A percentile compares a stretch with the other conserved stretches of the same genome.
Conservation (phyloP, 2,113 vertebrate genomes). For the Halichoerus grypus region DNA sequence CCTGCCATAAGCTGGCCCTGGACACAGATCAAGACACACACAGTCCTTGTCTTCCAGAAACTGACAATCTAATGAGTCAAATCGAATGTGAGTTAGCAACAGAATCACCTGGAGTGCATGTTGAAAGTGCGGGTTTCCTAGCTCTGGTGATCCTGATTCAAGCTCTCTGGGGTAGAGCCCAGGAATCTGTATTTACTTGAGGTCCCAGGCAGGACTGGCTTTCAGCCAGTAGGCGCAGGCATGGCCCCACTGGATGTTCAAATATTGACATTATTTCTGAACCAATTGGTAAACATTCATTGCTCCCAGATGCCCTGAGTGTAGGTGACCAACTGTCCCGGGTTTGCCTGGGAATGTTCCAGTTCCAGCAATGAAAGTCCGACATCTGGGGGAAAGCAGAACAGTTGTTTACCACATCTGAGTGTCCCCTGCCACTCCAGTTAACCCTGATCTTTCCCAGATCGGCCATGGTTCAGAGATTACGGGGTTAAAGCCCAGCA, state of each 20-base stretch:
- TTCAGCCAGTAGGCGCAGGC: not conserved
- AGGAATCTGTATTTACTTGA: not conserved
- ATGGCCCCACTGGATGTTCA: not conserved
- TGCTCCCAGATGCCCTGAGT: not conserved
- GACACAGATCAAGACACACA: not conserved
- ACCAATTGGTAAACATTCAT: not conserved
- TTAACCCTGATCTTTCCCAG: not conserved
- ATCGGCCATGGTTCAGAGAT: not conserved
- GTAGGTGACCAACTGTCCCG: not conserved
- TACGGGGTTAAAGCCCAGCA: not conserved
- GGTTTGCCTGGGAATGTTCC: not conserved
- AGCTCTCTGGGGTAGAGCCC: not conserved
- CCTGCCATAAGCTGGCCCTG: not conserved
- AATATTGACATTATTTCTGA: not conserved
- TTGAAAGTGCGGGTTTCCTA: not conserved
- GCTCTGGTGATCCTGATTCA: not conserved
- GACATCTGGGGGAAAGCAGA: not conserved
- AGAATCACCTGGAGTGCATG: not conserved
- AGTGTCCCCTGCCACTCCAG: not conserved
- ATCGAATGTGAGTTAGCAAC: not conserved
- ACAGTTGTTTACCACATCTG: not conserved
- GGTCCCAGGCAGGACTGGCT: not conserved
- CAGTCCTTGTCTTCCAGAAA: not conserved
- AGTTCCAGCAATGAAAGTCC: not conserved
- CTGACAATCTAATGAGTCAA: not conserved